These are phyloP conservation scores for Boloria selene DNA, from an alignment of 2,888 invertebrate species.

Conservation along the genomic window DNA sequence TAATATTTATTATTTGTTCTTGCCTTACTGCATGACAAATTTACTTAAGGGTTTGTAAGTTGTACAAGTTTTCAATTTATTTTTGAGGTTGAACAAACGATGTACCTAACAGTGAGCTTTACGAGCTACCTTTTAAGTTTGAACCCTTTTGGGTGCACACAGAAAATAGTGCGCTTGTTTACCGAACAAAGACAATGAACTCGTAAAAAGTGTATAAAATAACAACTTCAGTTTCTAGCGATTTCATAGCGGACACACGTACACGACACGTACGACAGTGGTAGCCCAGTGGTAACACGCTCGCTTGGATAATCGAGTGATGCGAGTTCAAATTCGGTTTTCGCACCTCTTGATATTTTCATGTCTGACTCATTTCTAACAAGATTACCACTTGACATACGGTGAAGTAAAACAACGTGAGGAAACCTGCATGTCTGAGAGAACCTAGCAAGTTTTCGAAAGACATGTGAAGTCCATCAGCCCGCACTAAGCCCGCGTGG, in stretches of 20 bases:
- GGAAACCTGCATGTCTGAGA: no score
- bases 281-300: no score
- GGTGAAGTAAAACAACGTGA: no score
- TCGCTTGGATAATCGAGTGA: no score
- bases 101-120: conserved; percentile 46
- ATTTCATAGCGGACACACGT: conserved; percentile 34
- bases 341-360: no score
- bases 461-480: no score
- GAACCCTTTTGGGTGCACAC: conserved; percentile 54
- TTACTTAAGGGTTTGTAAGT: conserved; percentile 22
- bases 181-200: conserved; percentile 76
- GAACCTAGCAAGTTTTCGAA: no score
- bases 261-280: no score
- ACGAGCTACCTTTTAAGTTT: conserved; percentile 56
- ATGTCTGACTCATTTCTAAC: no score
- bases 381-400: no score
- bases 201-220: conserved; percentile 71
- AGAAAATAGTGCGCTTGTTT: conserved; percentile 66
- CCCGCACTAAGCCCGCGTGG: no score
- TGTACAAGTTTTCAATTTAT: conserved; percentile 13
- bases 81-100: conserved; percentile 12
- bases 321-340: no score
- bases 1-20: conserved; percentile 16
- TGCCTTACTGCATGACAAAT: conserved; percentile 26
- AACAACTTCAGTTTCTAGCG: conserved; percentile 47